Conservation (phyloP, 2,113 vertebrate species). For the Apus apus region DNA sequence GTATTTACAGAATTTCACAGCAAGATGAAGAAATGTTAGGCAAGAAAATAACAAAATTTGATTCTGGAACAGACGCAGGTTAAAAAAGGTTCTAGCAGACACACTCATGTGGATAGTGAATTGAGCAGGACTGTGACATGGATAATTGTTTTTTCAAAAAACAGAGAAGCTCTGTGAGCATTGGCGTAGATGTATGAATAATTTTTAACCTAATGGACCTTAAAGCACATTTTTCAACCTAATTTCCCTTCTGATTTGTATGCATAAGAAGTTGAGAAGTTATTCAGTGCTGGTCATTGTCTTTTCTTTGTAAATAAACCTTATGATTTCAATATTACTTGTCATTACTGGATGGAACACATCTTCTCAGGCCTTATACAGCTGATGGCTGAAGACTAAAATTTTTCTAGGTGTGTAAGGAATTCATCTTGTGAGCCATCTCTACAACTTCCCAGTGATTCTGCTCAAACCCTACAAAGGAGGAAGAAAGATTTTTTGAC, state of each 20-base stretch:
- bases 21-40: background rate
- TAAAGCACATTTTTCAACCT: background rate
- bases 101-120: background rate
- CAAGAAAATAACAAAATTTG: background rate
- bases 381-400: background rate
- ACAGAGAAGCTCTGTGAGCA: background rate
- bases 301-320: background rate
- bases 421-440: background rate
- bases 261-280: background rate
- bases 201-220: background rate
- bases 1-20: background rate
- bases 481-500: background rate
- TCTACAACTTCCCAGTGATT: background rate
- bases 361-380: background rate
- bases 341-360: background rate
- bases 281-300: background rate
- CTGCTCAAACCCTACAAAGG: background rate
- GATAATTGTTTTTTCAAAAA: background rate
- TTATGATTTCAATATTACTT: background rate
- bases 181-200: background rate
- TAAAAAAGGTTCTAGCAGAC: background rate
- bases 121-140: rapidly evolving
- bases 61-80: background rate
- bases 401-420: background rate
- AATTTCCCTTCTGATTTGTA: background rate